Evolutionary conservation across 2,797 vertebrate species (phyloP), one percentile per base, ranked within the genome.

Genomic region (Micromesistius poutassou): DNA sequence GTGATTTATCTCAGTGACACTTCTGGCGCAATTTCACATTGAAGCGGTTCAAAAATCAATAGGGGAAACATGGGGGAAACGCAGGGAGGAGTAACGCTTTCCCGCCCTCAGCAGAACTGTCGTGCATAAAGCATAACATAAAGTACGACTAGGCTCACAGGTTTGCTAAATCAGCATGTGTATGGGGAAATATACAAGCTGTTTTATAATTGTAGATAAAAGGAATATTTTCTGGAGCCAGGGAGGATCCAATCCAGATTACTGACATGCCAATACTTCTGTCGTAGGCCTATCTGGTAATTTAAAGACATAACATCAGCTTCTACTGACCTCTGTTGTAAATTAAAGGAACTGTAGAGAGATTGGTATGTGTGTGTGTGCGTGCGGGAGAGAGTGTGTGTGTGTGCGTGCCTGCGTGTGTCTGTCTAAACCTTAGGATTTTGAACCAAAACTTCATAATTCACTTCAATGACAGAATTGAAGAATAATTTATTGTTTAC

Each of bases 1-100:
- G 95, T 93, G 96, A 97, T 97, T 95, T 94, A 96, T 97, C 96
- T 96, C 94, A 90, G 91, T 94, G 94, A 93, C 96, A 95, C 94
- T 95, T 92, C 95, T 96, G 96, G 95, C 94, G 76, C 87, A 85
- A 88, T 94, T 94, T 95, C 95, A 94, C 93, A 93, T 94, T 91
- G 93, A 91, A 89, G 91, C 87, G 77, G 87, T 90, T 86, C 90
- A 90, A 93, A 91, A 95, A 96, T 96, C 96, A 95, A 96, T 96
- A 93, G 80, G 82, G 92, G 92, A 95, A 94, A 89, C 82, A 76
- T 72, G 79, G 93, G 87, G 89, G 92, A 91, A 90, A 88, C 22
- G 86, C 1, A 55, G 50, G 81, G 78, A 83, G 80, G 79, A 81
- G 82, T 28, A 85, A 77, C 75, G 81, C 82, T 85, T 81, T 85